phyloP scores from a whole-genome alignment of 2,888 invertebrate genomes.

The Chromoteleia sp. region DNA sequence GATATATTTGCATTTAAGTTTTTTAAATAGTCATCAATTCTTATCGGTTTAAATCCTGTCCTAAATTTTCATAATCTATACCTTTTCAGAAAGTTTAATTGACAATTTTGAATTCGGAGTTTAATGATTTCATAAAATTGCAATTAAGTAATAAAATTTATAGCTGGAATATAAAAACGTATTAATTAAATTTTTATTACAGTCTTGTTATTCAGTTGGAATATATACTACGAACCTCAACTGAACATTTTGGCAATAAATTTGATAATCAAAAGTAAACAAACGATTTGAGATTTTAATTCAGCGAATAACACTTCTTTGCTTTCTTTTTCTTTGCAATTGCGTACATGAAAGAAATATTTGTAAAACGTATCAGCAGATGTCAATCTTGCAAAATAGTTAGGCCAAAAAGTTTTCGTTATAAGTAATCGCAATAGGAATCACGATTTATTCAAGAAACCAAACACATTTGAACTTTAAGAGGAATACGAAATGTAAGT shows the following conservation, averaged over 20 bases:
- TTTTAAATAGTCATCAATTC: slow-evolving; percentile 40
- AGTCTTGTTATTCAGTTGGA: not conserved
- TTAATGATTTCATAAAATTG: slow-evolving; percentile 23
- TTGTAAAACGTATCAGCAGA: slow-evolving; percentile 50
- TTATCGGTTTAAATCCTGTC: not conserved
- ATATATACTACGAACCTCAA: no score
- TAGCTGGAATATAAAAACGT: not conserved
- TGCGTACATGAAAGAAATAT: slow-evolving; percentile 36
- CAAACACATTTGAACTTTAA: slow-evolving; percentile 53
- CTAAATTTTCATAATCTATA: slow-evolving; percentile 11
- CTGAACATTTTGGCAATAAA: not conserved
- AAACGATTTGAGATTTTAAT: no score
- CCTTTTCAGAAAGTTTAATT: not conserved
- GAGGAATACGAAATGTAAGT: slow-evolving; percentile 32
- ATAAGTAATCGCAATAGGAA: slow-evolving; percentile 50
- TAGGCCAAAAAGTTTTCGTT: slow-evolving; percentile 46
- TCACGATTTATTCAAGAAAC: slow-evolving; percentile 41
- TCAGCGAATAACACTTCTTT: not conserved
- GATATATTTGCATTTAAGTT: slow-evolving; percentile 58
- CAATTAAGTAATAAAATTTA: slow-evolving; percentile 22
- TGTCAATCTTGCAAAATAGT: slow-evolving; percentile 31
- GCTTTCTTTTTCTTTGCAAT: not conserved
- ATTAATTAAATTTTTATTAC: slow-evolving; percentile 8
- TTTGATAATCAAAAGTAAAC: not conserved
- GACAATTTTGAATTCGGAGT: slow-evolving; percentile 2